Evolutionary conservation across 2,113 vertebrate genomes (phyloP).

Genomic region (Callopanchax toddi): DNA sequence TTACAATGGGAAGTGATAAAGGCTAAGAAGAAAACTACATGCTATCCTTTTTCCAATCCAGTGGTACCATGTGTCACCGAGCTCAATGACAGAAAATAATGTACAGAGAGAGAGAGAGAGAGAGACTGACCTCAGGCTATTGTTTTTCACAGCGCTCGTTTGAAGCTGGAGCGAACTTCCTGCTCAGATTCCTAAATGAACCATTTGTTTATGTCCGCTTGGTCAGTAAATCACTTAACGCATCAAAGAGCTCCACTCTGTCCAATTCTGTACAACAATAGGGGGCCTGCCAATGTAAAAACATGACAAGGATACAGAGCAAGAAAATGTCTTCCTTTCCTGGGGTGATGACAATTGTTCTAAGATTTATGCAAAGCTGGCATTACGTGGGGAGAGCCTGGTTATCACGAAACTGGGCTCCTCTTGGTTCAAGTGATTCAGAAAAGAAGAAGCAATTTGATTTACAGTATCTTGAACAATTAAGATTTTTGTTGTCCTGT

Average conservation of each 20-base stretch:
- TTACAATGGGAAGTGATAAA: slow-evolving; percentile 12
- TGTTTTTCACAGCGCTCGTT: slow-evolving; percentile 72
- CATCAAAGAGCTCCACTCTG: slow-evolving; percentile 78
- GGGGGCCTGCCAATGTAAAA: slow-evolving; percentile 67
- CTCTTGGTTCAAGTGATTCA: neutral
- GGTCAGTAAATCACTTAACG: slow-evolving; percentile 81
- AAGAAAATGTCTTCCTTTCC: slow-evolving; percentile 72
- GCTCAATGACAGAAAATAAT: slow-evolving; percentile 54
- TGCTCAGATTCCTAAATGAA: slow-evolving; percentile 74
- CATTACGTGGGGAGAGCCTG: slow-evolving; percentile 23
- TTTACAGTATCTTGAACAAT: neutral
- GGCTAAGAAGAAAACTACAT: neutral
- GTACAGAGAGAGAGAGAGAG: slow-evolving; percentile 27
- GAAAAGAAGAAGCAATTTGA: neutral
- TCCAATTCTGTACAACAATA: slow-evolving; percentile 72
- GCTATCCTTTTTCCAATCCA: slow-evolving; percentile 9
- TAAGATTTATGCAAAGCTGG: slow-evolving; percentile 70
- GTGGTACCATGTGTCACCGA: slow-evolving; percentile 46
- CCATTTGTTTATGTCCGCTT: slow-evolving; percentile 76
- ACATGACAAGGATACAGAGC: slow-evolving; percentile 79
- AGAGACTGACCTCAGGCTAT: slow-evolving; percentile 67
- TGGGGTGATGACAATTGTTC: slow-evolving; percentile 66
- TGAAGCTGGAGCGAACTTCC: slow-evolving; percentile 81
- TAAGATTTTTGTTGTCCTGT: no score
- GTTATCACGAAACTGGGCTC: slow-evolving; percentile 31